phyloP scores from a whole-genome alignment of 2,797 vertebrate genomes.

The Tragelaphus oryx region DNA sequence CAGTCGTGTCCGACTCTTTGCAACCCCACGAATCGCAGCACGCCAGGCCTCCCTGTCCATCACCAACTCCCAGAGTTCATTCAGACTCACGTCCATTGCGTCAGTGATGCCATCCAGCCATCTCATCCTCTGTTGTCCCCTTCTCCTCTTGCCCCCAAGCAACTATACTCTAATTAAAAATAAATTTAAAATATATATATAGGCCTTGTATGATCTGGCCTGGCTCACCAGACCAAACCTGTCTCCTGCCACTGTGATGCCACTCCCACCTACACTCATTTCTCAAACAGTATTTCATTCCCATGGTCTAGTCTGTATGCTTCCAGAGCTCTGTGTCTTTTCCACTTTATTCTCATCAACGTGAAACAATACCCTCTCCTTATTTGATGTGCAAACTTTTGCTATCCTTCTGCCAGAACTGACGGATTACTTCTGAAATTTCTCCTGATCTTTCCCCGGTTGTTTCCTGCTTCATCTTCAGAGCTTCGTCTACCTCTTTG shows the following conservation, averaged over 20 bases:
- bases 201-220: neutral
- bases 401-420: neutral
- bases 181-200: neutral
- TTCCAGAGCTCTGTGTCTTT: neutral
- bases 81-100: too few relatives aligned
- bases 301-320: neutral
- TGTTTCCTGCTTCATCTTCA: neutral
- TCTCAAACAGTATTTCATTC: neutral
- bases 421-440: neutral
- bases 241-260: accelerated
- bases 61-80: too few relatives aligned
- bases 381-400: neutral
- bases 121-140: too few relatives aligned
- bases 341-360: neutral
- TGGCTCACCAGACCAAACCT: neutral
- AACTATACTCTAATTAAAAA: neutral
- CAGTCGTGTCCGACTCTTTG: too few relatives aligned
- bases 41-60: too few relatives aligned
- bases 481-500: neutral
- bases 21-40: too few relatives aligned
- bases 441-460: neutral
- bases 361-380: neutral
- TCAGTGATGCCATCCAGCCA: too few relatives aligned
- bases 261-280: accelerated
- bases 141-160: neutral